Evolutionary conservation across 2,113 vertebrate genomes (phyloP).

Genomic region (Gallinago paraguaiae): DNA sequence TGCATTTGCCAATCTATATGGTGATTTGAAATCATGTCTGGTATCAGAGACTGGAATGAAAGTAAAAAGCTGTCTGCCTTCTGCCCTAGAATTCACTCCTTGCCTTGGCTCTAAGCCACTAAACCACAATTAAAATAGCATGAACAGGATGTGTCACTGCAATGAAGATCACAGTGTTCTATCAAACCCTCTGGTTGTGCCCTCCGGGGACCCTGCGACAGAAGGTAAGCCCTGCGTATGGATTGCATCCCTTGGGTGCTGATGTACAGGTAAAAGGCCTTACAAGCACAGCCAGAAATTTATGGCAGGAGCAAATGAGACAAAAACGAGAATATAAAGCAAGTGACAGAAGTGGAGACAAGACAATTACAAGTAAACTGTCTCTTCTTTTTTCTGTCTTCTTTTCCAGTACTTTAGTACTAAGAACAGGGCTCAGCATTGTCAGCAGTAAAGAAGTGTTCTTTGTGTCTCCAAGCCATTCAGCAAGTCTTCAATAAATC

Average conservation of each 20-base stretch:
- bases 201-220: neutral
- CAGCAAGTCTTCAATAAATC: neutral
- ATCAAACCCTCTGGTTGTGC: neutral
- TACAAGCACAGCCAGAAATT: neutral
- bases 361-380: constrained; percentile 16
- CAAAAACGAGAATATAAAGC: constrained; percentile 23
- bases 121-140: constrained; percentile 50
- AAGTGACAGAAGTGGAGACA: neutral
- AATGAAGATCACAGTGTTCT: constrained; percentile 40
- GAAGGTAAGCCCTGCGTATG: neutral
- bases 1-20: neutral
- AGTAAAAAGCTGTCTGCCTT: constrained; percentile 8
- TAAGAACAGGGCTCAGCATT: neutral
- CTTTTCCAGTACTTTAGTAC: neutral
- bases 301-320: constrained; percentile 16
- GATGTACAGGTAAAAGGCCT: neutral
- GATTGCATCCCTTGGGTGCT: neutral
- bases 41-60: neutral
- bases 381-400: neutral
- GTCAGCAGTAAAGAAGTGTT: neutral
- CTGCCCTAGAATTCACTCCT: constrained; percentile 30
- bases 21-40: neutral
- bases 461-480: neutral
- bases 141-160: neutral
- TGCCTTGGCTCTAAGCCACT: constrained; percentile 19